Percentiles rank a stretch among this genome's conserved stretches.
phyloP scores from a whole-genome alignment of 2,113 vertebrate genomes.

The Cavia aperea region DNA sequence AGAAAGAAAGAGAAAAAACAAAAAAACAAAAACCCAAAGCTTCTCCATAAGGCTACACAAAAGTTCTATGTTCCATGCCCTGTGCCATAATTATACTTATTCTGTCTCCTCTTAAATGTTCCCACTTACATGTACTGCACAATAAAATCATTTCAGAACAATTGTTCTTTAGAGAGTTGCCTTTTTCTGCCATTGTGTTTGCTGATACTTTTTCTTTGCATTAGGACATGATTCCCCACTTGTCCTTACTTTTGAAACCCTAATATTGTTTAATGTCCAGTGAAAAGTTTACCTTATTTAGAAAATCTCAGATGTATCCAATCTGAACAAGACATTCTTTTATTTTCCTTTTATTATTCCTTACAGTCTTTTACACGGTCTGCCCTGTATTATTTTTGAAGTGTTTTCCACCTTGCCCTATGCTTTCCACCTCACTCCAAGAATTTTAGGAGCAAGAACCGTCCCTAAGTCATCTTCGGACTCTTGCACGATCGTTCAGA shows the following conservation, averaged over 20 bases:
- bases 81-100: neutral
- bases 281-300: neutral
- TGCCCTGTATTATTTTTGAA: neutral
- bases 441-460: neutral
- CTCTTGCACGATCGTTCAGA: slow-evolving; percentile 28
- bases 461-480: neutral
- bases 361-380: neutral
- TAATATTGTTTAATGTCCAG: neutral
- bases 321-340: neutral
- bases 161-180: neutral
- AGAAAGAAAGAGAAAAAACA: neutral
- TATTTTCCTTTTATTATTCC: neutral
- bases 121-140: neutral
- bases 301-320: neutral
- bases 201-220: neutral
- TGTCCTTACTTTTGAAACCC: slow-evolving; percentile 21
- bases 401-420: neutral
- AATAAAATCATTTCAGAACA: neutral
- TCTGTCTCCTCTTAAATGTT: neutral
- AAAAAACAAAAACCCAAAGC: too few species aligned
- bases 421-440: neutral
- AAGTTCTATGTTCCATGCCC: neutral
- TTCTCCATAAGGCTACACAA: neutral
- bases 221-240: neutral
- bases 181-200: neutral